Evolutionary conservation across 2,797 vertebrate genomes (phyloP).

Genomic region (Halcyon smyrnensis): DNA sequence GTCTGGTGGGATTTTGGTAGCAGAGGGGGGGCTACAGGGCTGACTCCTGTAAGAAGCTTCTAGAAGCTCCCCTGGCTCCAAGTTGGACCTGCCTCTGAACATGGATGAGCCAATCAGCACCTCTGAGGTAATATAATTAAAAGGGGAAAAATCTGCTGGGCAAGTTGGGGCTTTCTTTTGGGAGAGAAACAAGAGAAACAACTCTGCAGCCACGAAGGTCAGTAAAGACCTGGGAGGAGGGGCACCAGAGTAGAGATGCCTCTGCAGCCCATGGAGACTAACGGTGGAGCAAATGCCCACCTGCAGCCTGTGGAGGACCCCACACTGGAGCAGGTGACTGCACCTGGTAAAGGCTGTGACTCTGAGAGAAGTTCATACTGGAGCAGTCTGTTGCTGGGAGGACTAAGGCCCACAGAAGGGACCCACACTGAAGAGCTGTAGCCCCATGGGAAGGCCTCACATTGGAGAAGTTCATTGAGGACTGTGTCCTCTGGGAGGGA

Average conservation of each 20-base stretch:
- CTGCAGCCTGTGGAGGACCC: too few relatives aligned
- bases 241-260: background rate
- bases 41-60: background rate
- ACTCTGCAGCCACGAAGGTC: background rate
- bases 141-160: background rate
- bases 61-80: background rate
- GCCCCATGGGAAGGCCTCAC: background rate
- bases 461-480: background rate
- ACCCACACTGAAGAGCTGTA: background rate
- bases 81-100: background rate
- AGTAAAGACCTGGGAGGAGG: background rate
- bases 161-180: background rate
- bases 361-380: too few relatives aligned
- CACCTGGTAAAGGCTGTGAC: too few relatives aligned
- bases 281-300: background rate
- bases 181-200: background rate
- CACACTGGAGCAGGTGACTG: too few relatives aligned
- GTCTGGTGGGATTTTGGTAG: too few relatives aligned
- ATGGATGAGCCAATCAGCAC: background rate
- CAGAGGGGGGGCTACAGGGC: background rate
- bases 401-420: background rate
- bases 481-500: too few relatives aligned
- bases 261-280: background rate
- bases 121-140: background rate
- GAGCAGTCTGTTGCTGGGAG: background rate